Percentiles rank a stretch among this genome's conserved stretches.
These are phyloP conservation scores for Apotomis capreana DNA, from an alignment of 2,888 invertebrate genomes.

Conservation along the genomic window DNA sequence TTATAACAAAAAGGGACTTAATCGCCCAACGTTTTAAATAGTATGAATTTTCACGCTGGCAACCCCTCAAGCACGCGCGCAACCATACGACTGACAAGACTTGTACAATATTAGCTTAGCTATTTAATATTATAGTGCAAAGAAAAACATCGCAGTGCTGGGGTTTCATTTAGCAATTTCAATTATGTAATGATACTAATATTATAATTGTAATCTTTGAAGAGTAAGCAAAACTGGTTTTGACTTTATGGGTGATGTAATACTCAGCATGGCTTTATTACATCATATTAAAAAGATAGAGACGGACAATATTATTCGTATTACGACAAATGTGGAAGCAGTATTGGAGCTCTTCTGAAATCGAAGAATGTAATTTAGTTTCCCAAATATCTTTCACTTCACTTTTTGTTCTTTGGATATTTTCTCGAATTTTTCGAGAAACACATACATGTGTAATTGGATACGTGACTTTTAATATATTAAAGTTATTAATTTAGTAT, in stretches of 20 bases:
- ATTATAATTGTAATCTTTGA: neutral
- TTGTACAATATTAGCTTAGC: slow-evolving; percentile 1
- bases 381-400: neutral
- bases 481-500: no score
- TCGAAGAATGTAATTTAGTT: no score
- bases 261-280: no score
- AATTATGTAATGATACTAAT: neutral
- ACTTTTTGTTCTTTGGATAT: neutral
- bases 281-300: no score
- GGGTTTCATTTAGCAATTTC: neutral
- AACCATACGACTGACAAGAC: slow-evolving; percentile 6
- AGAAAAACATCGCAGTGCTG: slow-evolving; percentile 11
- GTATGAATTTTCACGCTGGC: neutral
- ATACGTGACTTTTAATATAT: no score
- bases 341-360: neutral
- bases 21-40: neutral
- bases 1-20: no score
- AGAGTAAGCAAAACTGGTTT: neutral
- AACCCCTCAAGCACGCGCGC: slow-evolving; percentile 5
- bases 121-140: slow-evolving; percentile 18
- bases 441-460: no score
- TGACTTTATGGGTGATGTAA: no score
- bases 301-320: no score
- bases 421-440: neutral
- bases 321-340: no score